Evolutionary conservation across 1,140 invertebrate species (phyloP), one percentile per base, ranked within the genome.

Genomic region (Semibalanus balanoides): DNA sequence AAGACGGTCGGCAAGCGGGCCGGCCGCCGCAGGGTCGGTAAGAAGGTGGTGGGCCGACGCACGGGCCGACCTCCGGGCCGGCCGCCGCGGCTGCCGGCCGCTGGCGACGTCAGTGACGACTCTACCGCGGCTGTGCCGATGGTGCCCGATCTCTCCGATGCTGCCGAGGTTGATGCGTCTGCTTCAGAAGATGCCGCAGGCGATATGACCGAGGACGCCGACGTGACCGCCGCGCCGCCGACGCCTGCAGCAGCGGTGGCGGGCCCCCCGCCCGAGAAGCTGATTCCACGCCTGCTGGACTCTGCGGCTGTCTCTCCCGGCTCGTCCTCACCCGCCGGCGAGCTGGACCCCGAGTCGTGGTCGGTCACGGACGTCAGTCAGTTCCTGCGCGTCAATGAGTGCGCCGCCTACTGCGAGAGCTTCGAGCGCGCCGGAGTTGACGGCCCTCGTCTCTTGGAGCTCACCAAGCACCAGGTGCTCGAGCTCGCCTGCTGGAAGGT

Each of bases 401-500:
- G 93, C 85, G 91, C 90, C 75, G 89, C 92, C 0, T 94, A 96
- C 82, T 93, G 92, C 82, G 90, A 93, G 81, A 90, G 90, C 77
- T 96, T 97, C 83, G 89, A 86, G 79, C 69, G 89, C 91, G 83
- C 86, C 89, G 83, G 89, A 89, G 83, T 97, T 78, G 91, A 92
- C 81, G 95, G 95, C 0, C 88, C 90, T 76, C 88, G 88, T 81
- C 85, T 97, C 79, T 83, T 96, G 69, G 88, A 88, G 75, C 84
- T 97, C 73, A 91, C 90, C 51, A 95, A 95, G 85, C 93, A 96
- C 82, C 90, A 96, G 84, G 93, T 96, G 75, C 90, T 96, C 79
- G 91, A 92, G 81, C 86, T 95, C 40, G 90, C 94, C 25, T 91
- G 93, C 78, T 95, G 93, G 87, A 97, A 96, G 87, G 93, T 97